Percentiles rank a stretch among this genome's conserved stretches.
These are phyloP conservation scores for Xyliphius kryptos DNA, from an alignment of 2,113 vertebrate genomes.

Conservation along the genomic window DNA sequence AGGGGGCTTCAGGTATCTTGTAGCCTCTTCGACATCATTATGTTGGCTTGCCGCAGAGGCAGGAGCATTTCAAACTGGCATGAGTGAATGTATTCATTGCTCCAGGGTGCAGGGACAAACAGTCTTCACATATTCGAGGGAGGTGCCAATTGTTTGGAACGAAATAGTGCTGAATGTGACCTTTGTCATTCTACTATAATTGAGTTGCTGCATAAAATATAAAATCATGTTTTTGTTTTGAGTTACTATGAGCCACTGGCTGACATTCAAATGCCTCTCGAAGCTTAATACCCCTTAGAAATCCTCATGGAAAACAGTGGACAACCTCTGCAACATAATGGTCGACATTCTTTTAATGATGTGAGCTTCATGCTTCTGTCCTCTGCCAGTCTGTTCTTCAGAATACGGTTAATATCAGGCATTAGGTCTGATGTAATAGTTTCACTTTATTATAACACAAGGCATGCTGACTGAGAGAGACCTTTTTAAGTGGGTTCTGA, in stretches of 20 bases:
- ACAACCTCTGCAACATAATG: not conserved
- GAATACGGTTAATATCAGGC: constrained; percentile 9
- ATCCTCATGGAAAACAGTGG: constrained; percentile 10
- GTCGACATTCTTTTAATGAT: constrained; percentile 12
- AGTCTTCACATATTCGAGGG: constrained; percentile 27
- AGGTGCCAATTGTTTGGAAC: constrained; percentile 23
- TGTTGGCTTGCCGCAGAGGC: constrained; percentile 19
- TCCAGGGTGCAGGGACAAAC: constrained; percentile 27
- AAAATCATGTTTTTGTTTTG: too few relatives aligned
- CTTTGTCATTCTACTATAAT: constrained; percentile 33
- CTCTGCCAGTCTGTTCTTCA: constrained; percentile 5
- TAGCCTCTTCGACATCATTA: constrained; percentile 30
- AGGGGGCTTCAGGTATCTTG: constrained; percentile 33
- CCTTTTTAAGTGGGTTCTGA: too few relatives aligned
- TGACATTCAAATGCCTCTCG: constrained; percentile 15
- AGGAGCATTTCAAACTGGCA: constrained; percentile 25
- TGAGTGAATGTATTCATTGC: constrained; percentile 30
- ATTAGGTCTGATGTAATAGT: constrained; percentile 11
- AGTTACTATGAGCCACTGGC: constrained; percentile 1
- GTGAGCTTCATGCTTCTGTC: constrained; percentile 1
- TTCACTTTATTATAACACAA: not conserved
- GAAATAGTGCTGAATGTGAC: constrained; percentile 25
- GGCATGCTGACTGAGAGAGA: not conserved
- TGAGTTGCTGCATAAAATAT: constrained; percentile 29
- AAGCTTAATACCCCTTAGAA: constrained; percentile 5